Evolutionary conservation across 2,113 vertebrate genomes (phyloP).

Genomic region (Nibea coibor): DNA sequence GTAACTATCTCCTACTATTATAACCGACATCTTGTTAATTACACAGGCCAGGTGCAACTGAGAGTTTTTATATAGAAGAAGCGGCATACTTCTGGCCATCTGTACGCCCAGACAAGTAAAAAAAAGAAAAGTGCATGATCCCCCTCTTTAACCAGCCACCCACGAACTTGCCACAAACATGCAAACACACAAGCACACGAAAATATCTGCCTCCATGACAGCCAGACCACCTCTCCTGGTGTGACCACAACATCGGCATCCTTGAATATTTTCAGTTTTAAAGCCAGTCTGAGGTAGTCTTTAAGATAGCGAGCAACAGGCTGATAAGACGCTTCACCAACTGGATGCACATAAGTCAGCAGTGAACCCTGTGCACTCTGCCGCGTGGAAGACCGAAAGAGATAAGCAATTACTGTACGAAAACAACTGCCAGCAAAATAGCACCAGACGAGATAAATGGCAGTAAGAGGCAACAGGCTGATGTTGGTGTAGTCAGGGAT

Average conservation of each 20-base stretch:
- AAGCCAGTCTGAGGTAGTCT: neutral
- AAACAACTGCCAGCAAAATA: conserved; percentile 23
- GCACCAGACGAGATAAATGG: conserved; percentile 31
- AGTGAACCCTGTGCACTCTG: conserved; percentile 15
- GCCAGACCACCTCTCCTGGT: conserved; percentile 32
- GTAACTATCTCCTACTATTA: neutral
- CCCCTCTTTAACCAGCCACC: conserved; percentile 28
- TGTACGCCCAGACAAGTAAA: conserved; percentile 30
- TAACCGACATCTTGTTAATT: neutral
- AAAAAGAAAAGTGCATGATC: conserved; percentile 14
- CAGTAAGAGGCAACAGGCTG: neutral
- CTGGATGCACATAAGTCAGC: conserved; percentile 21
- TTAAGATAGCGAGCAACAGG: neutral
- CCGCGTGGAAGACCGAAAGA: conserved; percentile 16
- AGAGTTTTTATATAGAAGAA: conserved; percentile 30
- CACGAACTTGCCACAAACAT: conserved; percentile 53
- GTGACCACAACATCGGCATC: neutral
- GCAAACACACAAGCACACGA: conserved; percentile 42
- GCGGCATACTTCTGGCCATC: conserved; percentile 18
- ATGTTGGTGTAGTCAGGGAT: conserved; percentile 20
- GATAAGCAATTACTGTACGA: neutral
- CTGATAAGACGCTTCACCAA: conserved; percentile 18
- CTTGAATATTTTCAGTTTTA: neutral
- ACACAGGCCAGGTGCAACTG: neutral
- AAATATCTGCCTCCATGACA: conserved; percentile 34